phyloP scores from a whole-genome alignment of 2,888 invertebrate genomes.

The Octodonta nipae region DNA sequence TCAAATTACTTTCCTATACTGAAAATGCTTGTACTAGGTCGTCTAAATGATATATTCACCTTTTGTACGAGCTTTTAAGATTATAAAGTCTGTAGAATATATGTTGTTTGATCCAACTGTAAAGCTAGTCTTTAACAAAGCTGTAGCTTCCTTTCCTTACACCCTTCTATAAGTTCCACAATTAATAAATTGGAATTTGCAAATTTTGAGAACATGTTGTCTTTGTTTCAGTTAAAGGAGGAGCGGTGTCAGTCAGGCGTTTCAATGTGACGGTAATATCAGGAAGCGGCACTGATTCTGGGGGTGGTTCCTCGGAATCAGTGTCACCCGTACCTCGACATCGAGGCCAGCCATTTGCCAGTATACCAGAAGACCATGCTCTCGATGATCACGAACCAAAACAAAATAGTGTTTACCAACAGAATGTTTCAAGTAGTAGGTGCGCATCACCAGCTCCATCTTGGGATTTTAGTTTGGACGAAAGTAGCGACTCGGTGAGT shows the following conservation, averaged over 20 bases:
- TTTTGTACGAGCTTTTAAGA: no score
- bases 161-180: no score
- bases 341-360: conserved; percentile 34
- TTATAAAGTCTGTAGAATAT: background rate
- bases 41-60: no score
- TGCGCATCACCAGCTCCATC: conserved; percentile 32
- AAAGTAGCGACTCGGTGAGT: conserved; percentile 31
- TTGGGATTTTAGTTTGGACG: conserved; percentile 34
- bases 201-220: background rate
- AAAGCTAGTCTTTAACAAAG: no score
- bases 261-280: conserved; percentile 42
- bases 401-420: conserved; percentile 7
- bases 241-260: conserved; percentile 30
- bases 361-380: conserved; percentile 37
- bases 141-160: no score
- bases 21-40: no score
- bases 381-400: conserved; percentile 32
- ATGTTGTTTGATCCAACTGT: no score
- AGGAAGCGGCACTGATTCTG: conserved; percentile 11
- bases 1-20: no score
- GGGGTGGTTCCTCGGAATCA: conserved; percentile 21
- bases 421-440: conserved; percentile 19
- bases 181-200: background rate
- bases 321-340: conserved; percentile 31
- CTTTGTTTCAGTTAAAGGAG: conserved; percentile 15